Evolutionary conservation across 2,113 vertebrate genomes (phyloP), one percentile per base, ranked within the genome.

Genomic region (Oncorhynchus gorbuscha): DNA sequence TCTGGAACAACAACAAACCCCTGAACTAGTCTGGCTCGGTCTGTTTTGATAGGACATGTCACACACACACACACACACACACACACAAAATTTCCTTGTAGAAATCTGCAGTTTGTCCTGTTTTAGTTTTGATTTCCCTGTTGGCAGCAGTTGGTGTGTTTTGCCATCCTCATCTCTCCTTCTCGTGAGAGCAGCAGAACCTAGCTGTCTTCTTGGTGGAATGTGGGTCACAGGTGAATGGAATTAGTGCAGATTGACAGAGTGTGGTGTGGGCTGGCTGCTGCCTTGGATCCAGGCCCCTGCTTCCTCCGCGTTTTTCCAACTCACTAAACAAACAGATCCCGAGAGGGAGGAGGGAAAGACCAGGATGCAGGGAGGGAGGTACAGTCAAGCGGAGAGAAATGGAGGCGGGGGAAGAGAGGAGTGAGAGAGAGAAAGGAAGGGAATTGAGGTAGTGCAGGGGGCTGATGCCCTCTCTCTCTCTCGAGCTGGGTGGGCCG

Each of bases 311-410:
- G 30, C 45, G 64, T 91, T 92, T 83, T 88, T 89, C 88, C 75
- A 83, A 86, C 76, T 89, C 83, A 70, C 74, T 87, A 87, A 92
- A 89, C 89, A 92, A 92, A 89, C 89, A 87, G 83, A 76, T 67
- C 65, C 49, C 13, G 71, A 62, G 76, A 78, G 76, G 70, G 76
- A 76, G 45, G 51, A 16, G 51, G 51, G 51, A 70, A 77, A 62
- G n/a, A 22, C 13, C 7, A 22, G 16, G 18, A 22, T n/a, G 3
- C n/a, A n/a, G 59, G 59, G 59, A 62, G n/a, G n/a, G 59, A 62
- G 18, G 51, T 55, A 18, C 51, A 76, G 69, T 58, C 32, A n/a
- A 83, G 66, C 14, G 20, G 30, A 28, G 68, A 77, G 75, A 68
- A 77, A 74, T 18, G 58, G 67, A 61, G 61, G 35, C 76, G 71